phyloP scores from a whole-genome alignment of 92 coral and sea anemone genomes.

The Parazoanthus atlanticus region DNA sequence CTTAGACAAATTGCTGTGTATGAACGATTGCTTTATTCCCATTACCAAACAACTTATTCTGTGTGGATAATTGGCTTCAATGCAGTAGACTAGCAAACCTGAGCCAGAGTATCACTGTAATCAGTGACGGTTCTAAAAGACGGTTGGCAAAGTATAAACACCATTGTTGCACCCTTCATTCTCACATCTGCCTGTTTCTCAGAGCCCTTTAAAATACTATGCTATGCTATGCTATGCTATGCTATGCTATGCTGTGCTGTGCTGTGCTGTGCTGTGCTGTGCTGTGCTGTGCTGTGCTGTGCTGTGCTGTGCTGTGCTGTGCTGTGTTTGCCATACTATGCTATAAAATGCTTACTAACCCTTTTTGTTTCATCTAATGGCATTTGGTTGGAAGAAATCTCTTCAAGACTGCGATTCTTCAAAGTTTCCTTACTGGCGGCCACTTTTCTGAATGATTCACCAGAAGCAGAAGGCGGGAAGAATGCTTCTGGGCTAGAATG shows the following conservation, averaged over 20 bases:
- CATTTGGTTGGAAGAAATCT: conserved; percentile 58
- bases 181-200: background rate
- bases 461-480: conserved; percentile 65
- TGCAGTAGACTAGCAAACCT: background rate
- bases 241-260: too few species aligned
- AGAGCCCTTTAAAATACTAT: background rate
- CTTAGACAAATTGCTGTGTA: too few species aligned
- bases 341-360: conserved; percentile 28
- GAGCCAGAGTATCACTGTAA: background rate
- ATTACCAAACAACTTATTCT: too few species aligned
- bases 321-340: background rate
- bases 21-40: too few species aligned
- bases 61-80: too few species aligned
- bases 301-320: too few species aligned
- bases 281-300: too few species aligned
- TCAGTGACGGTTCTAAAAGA: background rate
- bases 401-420: conserved; percentile 81
- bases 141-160: background rate
- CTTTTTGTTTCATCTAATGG: conserved; percentile 51
- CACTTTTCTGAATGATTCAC: conserved; percentile 55
- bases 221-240: too few species aligned
- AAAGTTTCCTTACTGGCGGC: conserved; percentile 29
- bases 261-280: too few species aligned
- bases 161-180: background rate
- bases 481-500: conserved; percentile 89